Conservation (phyloP, 1,140 invertebrate genomes). For the Diorhabda elongata region DNA sequence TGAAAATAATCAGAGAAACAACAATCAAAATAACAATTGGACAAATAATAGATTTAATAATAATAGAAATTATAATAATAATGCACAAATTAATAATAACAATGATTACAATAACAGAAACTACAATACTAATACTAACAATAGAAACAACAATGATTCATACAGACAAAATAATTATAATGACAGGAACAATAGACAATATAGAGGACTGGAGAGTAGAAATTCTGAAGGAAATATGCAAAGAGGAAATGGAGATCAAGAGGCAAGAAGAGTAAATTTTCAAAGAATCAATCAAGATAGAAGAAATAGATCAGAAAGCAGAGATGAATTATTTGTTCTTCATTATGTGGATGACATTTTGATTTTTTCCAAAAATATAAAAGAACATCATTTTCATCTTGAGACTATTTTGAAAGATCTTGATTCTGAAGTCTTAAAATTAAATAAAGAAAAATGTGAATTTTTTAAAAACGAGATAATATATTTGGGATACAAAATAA, state of each 20-base stretch:
- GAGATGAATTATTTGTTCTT: conserved; percentile 25
- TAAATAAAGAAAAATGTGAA: conserved; percentile 36
- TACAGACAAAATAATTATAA: not conserved
- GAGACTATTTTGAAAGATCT: conserved; percentile 34
- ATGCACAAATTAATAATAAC: too few species aligned
- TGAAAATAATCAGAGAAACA: not conserved
- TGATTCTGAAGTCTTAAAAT: conserved; percentile 32
- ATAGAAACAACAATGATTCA: too few species aligned
- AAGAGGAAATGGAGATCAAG: not conserved
- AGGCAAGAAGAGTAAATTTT: not conserved
- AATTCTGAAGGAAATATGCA: not conserved
- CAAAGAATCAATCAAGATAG: not conserved
- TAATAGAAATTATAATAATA: not conserved
- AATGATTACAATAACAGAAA: too few species aligned
- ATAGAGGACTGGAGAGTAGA: not conserved
- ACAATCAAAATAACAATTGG: not conserved
- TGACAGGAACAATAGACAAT: not conserved
- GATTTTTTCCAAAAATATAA: conserved; percentile 40
- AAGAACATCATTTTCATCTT: conserved; percentile 36
- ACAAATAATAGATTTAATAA: not conserved
- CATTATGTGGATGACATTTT: conserved; percentile 42
- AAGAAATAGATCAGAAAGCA: not conserved
- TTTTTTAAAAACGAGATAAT: conserved; percentile 30
- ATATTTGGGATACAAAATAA: conserved; percentile 35
- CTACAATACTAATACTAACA: too few species aligned